phyloP scores from a whole-genome alignment of 1,140 invertebrate species.

The Drosophila subobscura region DNA sequence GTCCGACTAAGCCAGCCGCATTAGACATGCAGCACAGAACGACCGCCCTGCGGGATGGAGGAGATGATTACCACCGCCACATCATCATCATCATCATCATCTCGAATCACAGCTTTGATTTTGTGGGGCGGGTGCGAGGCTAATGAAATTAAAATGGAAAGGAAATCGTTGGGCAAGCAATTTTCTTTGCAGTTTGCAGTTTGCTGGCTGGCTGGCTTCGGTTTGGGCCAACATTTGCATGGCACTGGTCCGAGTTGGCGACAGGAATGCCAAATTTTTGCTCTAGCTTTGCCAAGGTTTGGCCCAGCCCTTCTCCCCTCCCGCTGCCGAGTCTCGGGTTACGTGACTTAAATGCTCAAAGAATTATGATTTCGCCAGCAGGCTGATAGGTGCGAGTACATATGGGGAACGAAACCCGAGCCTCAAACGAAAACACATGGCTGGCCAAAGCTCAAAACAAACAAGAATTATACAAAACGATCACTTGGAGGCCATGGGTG shows the following conservation, averaged over 20 bases:
- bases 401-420: constrained; percentile 11
- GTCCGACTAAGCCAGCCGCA: constrained; percentile 25
- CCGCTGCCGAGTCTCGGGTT: constrained; percentile 18
- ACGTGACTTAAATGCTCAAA: constrained; percentile 63
- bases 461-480: too few species aligned
- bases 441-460: background rate
- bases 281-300: constrained; percentile 33
- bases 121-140: constrained; percentile 19
- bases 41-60: background rate
- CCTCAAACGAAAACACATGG: constrained; percentile 24
- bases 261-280: constrained; percentile 56
- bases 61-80: constrained; percentile 26
- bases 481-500: constrained; percentile 10
- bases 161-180: constrained; percentile 52
- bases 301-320: background rate
- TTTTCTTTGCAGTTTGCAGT: constrained; percentile 53
- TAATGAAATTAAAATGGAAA: constrained; percentile 55
- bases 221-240: constrained; percentile 50
- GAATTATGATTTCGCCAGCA: constrained; percentile 58
- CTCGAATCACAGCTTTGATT: constrained; percentile 38
- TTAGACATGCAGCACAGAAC: constrained; percentile 31
- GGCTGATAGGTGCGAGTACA: constrained; percentile 21
- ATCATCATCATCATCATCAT: constrained; percentile 27
- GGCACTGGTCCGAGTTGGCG: constrained; percentile 38
- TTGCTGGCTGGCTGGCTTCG: constrained; percentile 21